Conservation (phyloP, 2,113 vertebrate genomes). For the Calonectris borealis region DNA sequence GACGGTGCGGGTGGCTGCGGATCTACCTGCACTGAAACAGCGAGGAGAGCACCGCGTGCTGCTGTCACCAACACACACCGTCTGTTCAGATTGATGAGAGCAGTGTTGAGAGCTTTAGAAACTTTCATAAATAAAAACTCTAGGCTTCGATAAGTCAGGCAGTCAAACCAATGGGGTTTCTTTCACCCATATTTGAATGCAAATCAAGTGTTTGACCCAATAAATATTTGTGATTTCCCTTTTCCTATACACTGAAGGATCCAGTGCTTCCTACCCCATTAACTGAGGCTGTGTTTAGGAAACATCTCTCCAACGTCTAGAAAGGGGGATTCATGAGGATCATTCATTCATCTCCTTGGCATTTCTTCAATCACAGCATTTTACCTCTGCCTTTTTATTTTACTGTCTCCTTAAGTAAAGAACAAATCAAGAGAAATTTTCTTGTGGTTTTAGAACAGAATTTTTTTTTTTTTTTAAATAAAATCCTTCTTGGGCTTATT, state of each 20-base stretch:
- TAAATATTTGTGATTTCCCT: not conserved
- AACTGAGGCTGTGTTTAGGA: not conserved
- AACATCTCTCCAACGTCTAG: not conserved
- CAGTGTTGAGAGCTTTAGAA: not conserved
- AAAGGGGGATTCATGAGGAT: not conserved
- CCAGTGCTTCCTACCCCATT: not conserved
- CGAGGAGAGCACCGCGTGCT: not conserved
- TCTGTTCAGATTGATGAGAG: not conserved
- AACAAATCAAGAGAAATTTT: not conserved
- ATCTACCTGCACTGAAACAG: not conserved
- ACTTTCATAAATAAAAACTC: not conserved
- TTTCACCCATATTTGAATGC: not conserved
- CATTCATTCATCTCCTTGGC: not conserved
- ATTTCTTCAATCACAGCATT: not conserved
- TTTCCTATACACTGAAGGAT: not conserved
- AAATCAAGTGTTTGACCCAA: not conserved
- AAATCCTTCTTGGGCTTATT: not conserved
- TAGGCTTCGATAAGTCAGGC: not conserved
- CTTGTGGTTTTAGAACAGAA: not conserved
- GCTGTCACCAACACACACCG: rapidly evolving
- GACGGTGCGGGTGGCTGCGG: not conserved
- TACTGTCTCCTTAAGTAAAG: not conserved
- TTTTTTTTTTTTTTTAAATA: not conserved
- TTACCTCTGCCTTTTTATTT: not conserved
- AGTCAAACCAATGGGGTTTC: not conserved